Conservation (phyloP, 37 sponge, comb jelly and placozoan species). For the Ianthella basta region DNA sequence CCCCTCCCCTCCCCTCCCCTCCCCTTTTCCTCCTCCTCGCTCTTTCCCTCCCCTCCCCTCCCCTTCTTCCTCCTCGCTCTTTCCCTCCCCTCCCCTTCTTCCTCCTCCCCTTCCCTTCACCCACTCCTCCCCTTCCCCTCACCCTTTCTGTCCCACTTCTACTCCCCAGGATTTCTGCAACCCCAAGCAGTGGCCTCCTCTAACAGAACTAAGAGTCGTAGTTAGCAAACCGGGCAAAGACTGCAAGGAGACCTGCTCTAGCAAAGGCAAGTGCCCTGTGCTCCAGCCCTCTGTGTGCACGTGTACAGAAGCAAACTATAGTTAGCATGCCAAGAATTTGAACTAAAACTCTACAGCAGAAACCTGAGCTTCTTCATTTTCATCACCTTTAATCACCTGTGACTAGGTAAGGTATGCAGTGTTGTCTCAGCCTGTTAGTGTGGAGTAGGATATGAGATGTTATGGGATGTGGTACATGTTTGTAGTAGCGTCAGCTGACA, state of each 20-base stretch:
- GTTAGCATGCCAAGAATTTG: no score
- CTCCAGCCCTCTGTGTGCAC: slow-evolving; percentile 1
- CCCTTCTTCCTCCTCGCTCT: no score
- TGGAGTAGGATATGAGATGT: no score
- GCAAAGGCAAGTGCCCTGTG: slow-evolving; percentile 34
- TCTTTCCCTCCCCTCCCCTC: no score
- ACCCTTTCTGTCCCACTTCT: neutral
- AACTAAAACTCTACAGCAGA: no score
- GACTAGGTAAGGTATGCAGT: no score
- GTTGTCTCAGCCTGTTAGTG: slow-evolving; percentile 23
- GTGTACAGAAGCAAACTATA: no score
- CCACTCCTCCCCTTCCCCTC: no score
- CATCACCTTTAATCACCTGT: neutral
- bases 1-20: no score
- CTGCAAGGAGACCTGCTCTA: slow-evolving; percentile 64
- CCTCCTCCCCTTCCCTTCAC: neutral
- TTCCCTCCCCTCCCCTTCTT: neutral
- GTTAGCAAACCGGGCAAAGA: slow-evolving; percentile 43
- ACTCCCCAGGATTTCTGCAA: slow-evolving; percentile 24
- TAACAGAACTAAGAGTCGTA: neutral
- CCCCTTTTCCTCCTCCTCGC: no score
- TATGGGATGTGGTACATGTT: no score
- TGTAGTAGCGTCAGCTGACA: no score
- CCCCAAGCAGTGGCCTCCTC: slow-evolving; percentile 64
- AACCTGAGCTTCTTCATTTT: neutral